Percentiles rank a stretch among this genome's conserved stretches.
Evolutionary conservation across 2,113 vertebrate species (phyloP).

Genomic region (Meles meles): DNA sequence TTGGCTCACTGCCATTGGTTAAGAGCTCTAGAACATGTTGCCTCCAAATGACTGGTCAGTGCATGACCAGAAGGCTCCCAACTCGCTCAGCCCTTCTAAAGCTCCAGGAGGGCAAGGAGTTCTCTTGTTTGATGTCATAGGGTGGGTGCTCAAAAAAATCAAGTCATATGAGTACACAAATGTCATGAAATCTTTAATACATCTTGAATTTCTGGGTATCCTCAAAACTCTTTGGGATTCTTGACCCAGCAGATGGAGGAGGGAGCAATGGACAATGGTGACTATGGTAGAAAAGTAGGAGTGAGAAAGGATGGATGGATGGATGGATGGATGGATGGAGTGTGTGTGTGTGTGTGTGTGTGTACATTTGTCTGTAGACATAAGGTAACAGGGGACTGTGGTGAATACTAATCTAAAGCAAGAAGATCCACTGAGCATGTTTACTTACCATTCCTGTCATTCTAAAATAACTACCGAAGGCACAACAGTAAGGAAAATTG

Average conservation of each 20-base stretch:
- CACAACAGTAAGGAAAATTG: not conserved
- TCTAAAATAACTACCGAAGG: not conserved
- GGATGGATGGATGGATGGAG: not conserved
- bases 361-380: not conserved
- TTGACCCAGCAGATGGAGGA: not conserved
- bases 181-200: not conserved
- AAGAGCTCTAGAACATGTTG: not conserved
- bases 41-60: not conserved
- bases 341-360: not conserved
- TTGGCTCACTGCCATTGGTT: not conserved
- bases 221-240: not conserved
- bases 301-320: not conserved
- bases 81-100: not conserved
- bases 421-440: not conserved
- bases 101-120: not conserved
- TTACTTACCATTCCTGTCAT: not conserved
- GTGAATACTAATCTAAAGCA: not conserved
- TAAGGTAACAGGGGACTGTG: too few species aligned
- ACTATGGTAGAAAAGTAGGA: not conserved
- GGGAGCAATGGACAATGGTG: not conserved
- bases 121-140: not conserved
- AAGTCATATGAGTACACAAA: not conserved
- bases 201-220: not conserved
- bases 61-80: not conserved
- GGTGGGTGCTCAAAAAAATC: not conserved